Evolutionary conservation across 2,888 invertebrate species (phyloP).

Genomic region (Morinoia aosen): DNA sequence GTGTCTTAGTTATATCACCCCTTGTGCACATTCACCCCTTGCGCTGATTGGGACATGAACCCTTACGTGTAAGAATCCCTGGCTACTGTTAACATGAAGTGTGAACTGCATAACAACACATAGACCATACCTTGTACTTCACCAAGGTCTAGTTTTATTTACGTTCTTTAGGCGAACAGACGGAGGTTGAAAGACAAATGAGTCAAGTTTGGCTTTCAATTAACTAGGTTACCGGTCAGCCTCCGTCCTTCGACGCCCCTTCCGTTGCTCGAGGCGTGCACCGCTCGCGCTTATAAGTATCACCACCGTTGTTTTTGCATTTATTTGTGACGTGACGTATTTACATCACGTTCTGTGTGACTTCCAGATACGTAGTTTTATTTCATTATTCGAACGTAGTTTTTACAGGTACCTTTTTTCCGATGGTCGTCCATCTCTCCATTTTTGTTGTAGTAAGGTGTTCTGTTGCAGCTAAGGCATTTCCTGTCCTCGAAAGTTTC

Average conservation of each 20-base stretch:
- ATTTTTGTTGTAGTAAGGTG: background rate
- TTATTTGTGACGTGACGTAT: background rate
- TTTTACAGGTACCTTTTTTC: background rate
- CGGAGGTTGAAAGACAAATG: background rate
- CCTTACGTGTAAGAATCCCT: no score
- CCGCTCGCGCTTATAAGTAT: background rate
- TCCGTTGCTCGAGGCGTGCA: background rate
- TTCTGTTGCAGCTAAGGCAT: background rate
- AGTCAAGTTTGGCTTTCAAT: background rate
- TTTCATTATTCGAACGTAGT: background rate
- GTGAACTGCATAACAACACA: no score
- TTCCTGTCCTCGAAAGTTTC: background rate
- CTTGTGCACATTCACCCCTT: no score
- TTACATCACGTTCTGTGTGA: background rate
- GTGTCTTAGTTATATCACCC: no score
- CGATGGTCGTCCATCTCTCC: background rate
- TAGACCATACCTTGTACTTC: background rate
- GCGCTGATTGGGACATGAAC: no score
- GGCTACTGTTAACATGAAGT: no score
- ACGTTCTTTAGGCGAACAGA: background rate
- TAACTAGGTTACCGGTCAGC: background rate
- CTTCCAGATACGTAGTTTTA: background rate
- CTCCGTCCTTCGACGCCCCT: no score
- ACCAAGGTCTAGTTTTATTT: background rate
- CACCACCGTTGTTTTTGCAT: background rate